Base-by-base conservation (phyloP, 2,888 invertebrate species). In the Halictus ligatus region DNA sequence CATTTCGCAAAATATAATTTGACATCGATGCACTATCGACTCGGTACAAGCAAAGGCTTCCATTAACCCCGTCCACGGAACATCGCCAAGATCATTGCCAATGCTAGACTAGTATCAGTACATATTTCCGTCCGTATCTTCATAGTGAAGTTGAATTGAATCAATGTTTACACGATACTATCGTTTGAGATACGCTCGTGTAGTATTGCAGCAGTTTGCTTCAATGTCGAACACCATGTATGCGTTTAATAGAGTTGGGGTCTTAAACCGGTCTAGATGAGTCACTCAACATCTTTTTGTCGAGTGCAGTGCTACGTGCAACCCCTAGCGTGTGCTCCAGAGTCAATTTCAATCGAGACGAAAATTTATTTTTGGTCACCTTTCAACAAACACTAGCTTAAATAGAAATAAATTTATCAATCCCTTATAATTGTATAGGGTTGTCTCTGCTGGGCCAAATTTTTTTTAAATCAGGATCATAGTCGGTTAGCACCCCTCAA, bases 201-300 rank as follows among this genome's bases (percentile, higher is more conserved):
- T 13, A 25, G 13, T 25, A 25, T 13, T 25, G 15, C 25, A 25
- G 15, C 25, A 6, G 60, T 60, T 25, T 15, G 60, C 25, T 35
- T 8, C 67, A 18, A 18, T 3, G 15, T 10, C 18, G 67, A 35
- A 35, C 67, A 67, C 67, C 35, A 10, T 67, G 35, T 67, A 67
- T 67, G 35, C 8, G 21, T 46, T 18, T 64, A 29, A 35, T 25
- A 13, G 46, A 48, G 12, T 50, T 50, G 8, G 40, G 35, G 67
- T n/a, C 35, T 67, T 67, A 43, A 77, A 67, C 67, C n/a, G 29
- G 40, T 21, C 35, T 35, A 48, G 50, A 40, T 69, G 50, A 77
- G 15, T 77, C 67, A 48, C 77, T 40, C 77, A 29, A 21, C 67
- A 67, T 50, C 50, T 50, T 77, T 48, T 48, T 69, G 50, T 29